A percentile compares a stretch with the other conserved stretches of the same genome.
Conservation (phyloP, 2,797 vertebrate species). For the Gila robusta region DNA sequence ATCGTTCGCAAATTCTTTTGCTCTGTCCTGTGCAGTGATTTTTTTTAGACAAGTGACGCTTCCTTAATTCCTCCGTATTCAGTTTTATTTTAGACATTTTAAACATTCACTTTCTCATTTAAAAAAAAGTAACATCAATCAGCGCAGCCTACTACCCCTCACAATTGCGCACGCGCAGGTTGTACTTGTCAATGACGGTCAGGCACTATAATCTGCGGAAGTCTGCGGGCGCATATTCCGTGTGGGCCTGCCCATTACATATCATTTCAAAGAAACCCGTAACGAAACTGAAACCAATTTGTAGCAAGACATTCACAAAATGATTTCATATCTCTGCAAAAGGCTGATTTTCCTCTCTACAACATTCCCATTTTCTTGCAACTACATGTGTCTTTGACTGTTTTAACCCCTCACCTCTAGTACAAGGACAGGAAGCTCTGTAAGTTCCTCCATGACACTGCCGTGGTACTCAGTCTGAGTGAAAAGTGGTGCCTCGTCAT, state of each 20-base stretch:
- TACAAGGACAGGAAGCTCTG: slow-evolving; percentile 81
- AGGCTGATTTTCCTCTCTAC: slow-evolving; percentile 61
- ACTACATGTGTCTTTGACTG: slow-evolving; percentile 15
- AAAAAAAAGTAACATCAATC: too few relatives aligned
- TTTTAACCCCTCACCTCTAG: slow-evolving; percentile 80
- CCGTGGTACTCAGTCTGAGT: slow-evolving; percentile 83
- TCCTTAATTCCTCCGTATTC: too few relatives aligned
- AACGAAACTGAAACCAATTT: slow-evolving; percentile 46
- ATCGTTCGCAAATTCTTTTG: too few relatives aligned
- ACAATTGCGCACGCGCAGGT: too few relatives aligned
- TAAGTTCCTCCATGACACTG: slow-evolving; percentile 83
- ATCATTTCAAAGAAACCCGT: slow-evolving; percentile 54
- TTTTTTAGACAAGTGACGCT: too few relatives aligned
- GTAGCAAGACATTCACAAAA: slow-evolving; percentile 67
- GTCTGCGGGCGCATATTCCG: too few relatives aligned
- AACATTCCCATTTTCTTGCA: slow-evolving; percentile 30
- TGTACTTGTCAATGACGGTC: too few relatives aligned
- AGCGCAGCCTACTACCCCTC: too few relatives aligned
- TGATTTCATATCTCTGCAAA: slow-evolving; percentile 65
- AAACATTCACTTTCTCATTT: too few relatives aligned
- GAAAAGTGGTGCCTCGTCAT: slow-evolving; percentile 90
- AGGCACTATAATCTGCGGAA: too few relatives aligned
- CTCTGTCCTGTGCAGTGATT: too few relatives aligned
- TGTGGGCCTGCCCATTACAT: slow-evolving; percentile 50
- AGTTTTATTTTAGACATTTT: too few relatives aligned